These are phyloP conservation scores for Popillia japonica DNA, from an alignment of 1,140 invertebrate genomes.

Conservation along the genomic window DNA sequence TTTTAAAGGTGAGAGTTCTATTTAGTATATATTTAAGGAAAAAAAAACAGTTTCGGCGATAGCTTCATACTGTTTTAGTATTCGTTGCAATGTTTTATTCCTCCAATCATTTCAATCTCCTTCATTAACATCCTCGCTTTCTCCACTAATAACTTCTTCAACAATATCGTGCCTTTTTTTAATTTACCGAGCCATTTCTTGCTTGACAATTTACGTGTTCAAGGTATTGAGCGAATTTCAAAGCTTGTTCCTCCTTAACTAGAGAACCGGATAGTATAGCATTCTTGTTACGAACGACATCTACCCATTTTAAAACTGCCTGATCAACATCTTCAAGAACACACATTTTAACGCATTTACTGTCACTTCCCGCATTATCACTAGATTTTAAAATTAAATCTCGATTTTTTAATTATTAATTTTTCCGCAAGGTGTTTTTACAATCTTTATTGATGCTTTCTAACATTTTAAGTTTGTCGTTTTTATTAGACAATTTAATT, in stretches of 20 bases:
- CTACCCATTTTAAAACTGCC: background rate
- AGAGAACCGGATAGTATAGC: too few relatives aligned
- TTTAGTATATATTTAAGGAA: too few relatives aligned
- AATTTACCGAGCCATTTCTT: constrained; percentile 25
- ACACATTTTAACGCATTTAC: background rate
- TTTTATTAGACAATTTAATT: background rate
- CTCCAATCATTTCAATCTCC: background rate
- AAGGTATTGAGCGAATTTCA: background rate
- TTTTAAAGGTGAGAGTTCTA: too few relatives aligned
- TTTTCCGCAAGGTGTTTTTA: background rate
- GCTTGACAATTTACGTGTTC: constrained; percentile 8
- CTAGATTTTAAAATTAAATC: background rate
- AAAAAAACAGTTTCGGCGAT: too few relatives aligned
- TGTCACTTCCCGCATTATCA: constrained; percentile 3
- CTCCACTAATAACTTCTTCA: constrained; percentile 21
- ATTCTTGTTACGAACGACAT: background rate
- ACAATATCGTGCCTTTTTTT: constrained; percentile 21
- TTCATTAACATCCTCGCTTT: background rate
- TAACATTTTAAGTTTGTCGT: too few relatives aligned
- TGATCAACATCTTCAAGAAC: constrained; percentile 1
- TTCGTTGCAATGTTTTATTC: too few relatives aligned
- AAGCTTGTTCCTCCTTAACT: background rate
- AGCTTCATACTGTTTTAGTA: too few relatives aligned
- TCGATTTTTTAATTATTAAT: background rate
- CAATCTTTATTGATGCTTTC: background rate